Evolutionary conservation across 2,888 invertebrate species (phyloP).

Genomic region (Drosophila atroscutellata): DNA sequence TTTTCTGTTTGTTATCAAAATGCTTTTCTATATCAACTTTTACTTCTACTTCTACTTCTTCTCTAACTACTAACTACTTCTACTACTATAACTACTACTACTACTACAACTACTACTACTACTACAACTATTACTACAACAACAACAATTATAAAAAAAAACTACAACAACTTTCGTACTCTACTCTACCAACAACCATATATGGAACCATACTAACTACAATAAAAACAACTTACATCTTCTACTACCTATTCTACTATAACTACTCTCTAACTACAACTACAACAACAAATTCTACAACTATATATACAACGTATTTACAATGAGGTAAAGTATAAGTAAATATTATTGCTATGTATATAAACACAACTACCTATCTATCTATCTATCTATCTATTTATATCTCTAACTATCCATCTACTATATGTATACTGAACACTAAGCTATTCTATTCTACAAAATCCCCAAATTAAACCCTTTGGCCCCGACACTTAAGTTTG

Average conservation of each 20-base stretch:
- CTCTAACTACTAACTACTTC: conserved; percentile 69
- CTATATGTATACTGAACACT: conserved; percentile 7
- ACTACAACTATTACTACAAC: conserved; percentile 53
- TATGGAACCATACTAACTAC: conserved; percentile 82
- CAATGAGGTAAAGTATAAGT: conserved; percentile 84
- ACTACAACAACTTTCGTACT: conserved; percentile 60
- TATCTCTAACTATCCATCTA: conserved; percentile 1
- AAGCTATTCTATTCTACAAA: not conserved
- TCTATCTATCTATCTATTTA: conserved; percentile 10
- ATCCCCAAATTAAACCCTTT: conserved; percentile 21
- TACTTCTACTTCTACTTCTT: conserved; percentile 65
- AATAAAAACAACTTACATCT: conserved; percentile 80
- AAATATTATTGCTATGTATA: conserved; percentile 59
- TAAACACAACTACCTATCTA: conserved; percentile 28
- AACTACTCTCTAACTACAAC: conserved; percentile 77
- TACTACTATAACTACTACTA: conserved; percentile 60
- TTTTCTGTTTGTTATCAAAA: conserved; percentile 70
- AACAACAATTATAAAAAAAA: conserved; percentile 41
- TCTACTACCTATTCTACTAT: conserved; percentile 79
- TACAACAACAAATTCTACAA: conserved; percentile 67
- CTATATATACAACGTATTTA: conserved; percentile 81
- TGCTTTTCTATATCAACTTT: conserved; percentile 74
- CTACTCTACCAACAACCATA: conserved; percentile 56
- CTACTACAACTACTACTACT: conserved; percentile 50
- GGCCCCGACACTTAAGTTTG: conserved; percentile 36